Percentiles rank a stretch among this genome's conserved stretches.
These are phyloP conservation scores for Augiades crinisus DNA, from an alignment of 2,888 invertebrate genomes.

Conservation along the genomic window DNA sequence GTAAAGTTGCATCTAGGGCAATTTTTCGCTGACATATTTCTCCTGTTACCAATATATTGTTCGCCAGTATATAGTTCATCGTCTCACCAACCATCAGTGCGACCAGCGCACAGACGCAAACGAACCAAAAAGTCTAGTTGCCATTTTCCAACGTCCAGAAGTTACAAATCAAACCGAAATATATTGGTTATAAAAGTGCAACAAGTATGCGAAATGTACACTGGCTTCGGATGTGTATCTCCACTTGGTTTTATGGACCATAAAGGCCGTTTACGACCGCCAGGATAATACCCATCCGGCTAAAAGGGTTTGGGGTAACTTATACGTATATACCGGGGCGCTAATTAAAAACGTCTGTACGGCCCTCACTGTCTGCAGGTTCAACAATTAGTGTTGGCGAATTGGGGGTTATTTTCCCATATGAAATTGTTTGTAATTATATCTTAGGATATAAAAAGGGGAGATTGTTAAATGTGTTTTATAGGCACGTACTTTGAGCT, in stretches of 20 bases:
- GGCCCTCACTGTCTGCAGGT: conserved; percentile 8
- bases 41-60: too few species aligned
- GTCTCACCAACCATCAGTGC: conserved; percentile 1
- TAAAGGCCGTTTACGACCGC: conserved; percentile 71
- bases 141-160: conserved; percentile 58
- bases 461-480: too few species aligned
- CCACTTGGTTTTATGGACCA: conserved; percentile 76
- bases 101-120: conserved; percentile 30
- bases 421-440: conserved; percentile 3
- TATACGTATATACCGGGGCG: conserved; percentile 42
- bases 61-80: too few species aligned
- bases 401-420: conserved; percentile 6
- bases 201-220: conserved; percentile 75
- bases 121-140: conserved; percentile 46
- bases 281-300: conserved; percentile 76
- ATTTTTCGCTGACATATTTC: too few species aligned
- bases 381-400: conserved; percentile 16
- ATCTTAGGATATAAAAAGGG: too few species aligned
- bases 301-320: conserved; percentile 70
- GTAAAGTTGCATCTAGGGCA: too few species aligned
- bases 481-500: too few species aligned
- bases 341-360: conserved; percentile 69
- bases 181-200: conserved; percentile 80
- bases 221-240: conserved; percentile 60
- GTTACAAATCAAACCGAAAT: conserved; percentile 79